These are phyloP conservation scores for Paratilapia polleni DNA, from an alignment of 2,113 vertebrate species.

Conservation along the genomic window DNA sequence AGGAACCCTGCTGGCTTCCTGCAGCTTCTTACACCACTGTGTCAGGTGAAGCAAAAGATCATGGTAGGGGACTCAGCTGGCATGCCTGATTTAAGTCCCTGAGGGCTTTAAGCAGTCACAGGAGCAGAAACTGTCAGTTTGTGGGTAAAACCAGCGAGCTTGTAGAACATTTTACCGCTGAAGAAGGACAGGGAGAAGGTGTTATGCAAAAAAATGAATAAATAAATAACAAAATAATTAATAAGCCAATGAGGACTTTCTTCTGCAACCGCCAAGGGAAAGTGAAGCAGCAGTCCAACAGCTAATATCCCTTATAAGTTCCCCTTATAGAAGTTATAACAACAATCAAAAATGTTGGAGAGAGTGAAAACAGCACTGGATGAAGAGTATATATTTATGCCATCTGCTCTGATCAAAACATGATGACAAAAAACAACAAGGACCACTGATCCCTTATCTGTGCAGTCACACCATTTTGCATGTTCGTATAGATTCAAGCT, in stretches of 20 bases:
- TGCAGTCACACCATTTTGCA: constrained; percentile 19
- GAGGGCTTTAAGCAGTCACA: not conserved
- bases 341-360: not conserved
- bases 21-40: not conserved
- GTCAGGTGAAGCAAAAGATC: not conserved
- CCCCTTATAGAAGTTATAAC: not conserved
- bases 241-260: not conserved
- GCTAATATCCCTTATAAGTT: not conserved
- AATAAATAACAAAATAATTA: not conserved
- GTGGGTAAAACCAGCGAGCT: not conserved
- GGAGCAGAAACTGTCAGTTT: not conserved
- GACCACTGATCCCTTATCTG: constrained; percentile 25
- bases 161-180: not conserved
- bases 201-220: not conserved
- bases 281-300: not conserved
- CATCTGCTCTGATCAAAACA: not conserved
- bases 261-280: not conserved
- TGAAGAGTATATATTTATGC: not conserved
- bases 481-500: constrained; percentile 32
- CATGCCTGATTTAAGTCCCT: not conserved
- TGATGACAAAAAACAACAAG: not conserved
- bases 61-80: constrained; percentile 5
- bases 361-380: not conserved
- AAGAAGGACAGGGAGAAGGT: not conserved
- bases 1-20: not conserved